Conservation (phyloP, 2,113 vertebrate genomes). For the Rhodinocichla rosea region DNA sequence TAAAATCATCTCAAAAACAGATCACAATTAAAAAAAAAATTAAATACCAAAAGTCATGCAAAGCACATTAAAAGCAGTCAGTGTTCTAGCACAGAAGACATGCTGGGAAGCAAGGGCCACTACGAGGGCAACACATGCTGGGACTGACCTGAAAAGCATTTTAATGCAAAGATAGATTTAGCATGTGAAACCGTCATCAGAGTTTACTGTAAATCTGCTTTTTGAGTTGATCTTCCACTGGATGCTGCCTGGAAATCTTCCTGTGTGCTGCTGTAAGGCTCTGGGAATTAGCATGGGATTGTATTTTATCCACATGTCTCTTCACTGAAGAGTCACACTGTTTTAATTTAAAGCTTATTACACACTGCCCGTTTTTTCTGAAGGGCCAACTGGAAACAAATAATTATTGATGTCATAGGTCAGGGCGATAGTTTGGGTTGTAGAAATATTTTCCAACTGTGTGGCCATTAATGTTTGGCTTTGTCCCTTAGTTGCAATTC, state of each 20-base stretch:
- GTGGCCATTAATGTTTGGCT: not conserved
- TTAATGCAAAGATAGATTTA: not conserved
- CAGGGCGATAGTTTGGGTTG: not conserved
- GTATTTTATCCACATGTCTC: not conserved
- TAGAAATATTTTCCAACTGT: not conserved
- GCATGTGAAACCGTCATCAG: not conserved
- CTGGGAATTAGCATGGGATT: not conserved
- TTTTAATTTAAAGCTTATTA: not conserved
- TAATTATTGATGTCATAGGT: not conserved
- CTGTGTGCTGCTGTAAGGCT: not conserved
- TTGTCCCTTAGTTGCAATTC: not conserved
- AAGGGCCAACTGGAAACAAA: not conserved
- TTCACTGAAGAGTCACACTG: not conserved
- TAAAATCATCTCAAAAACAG: not conserved
- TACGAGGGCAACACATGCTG: rapidly evolving
- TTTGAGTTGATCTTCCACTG: not conserved
- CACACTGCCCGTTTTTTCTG: not conserved
- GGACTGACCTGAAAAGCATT: not conserved
- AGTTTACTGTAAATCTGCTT: not conserved
- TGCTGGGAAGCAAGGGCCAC: rapidly evolving
- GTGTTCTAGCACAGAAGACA: not conserved
- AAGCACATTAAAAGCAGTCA: not conserved
- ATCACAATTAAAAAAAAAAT: not conserved
- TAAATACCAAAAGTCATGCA: not conserved
- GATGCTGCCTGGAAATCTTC: not conserved